Evolutionary conservation across 2,797 vertebrate genomes (phyloP).

Genomic region (Schizothorax lantsangensis): DNA sequence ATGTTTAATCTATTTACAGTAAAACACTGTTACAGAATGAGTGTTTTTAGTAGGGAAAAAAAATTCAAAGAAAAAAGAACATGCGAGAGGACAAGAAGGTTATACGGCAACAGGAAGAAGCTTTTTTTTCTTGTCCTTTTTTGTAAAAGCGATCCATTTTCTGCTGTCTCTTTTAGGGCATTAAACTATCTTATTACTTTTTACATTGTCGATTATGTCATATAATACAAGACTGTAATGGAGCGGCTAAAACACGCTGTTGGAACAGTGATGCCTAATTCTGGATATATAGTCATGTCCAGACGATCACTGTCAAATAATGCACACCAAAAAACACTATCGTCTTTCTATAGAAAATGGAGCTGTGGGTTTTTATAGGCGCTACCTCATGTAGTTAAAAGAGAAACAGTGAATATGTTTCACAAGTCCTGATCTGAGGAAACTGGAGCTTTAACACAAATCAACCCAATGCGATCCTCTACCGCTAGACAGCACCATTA

Average conservation of each 20-base stretch:
- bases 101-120: slow-evolving; percentile 60
- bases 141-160: slow-evolving; percentile 59
- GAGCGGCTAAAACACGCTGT: slow-evolving; percentile 43
- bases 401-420: neutral
- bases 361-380: neutral
- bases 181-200: slow-evolving; percentile 64
- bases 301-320: slow-evolving; percentile 22
- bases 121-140: slow-evolving; percentile 53
- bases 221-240: slow-evolving; percentile 62
- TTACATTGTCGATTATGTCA: slow-evolving; percentile 62
- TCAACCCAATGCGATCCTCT: neutral
- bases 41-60: slow-evolving; percentile 62
- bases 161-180: slow-evolving; percentile 55
- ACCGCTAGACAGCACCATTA: neutral
- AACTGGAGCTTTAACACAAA: slow-evolving; percentile 5
- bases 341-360: neutral
- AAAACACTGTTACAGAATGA: slow-evolving; percentile 76
- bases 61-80: slow-evolving; percentile 59
- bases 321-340: slow-evolving; percentile 3
- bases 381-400: neutral
- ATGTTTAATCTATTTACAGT: slow-evolving; percentile 82
- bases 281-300: neutral
- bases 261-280: slow-evolving; percentile 13
- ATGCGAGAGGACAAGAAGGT: slow-evolving; percentile 64
- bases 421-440: neutral